Conservation (phyloP, 2,888 invertebrate species). For the Venusia cambrica region DNA sequence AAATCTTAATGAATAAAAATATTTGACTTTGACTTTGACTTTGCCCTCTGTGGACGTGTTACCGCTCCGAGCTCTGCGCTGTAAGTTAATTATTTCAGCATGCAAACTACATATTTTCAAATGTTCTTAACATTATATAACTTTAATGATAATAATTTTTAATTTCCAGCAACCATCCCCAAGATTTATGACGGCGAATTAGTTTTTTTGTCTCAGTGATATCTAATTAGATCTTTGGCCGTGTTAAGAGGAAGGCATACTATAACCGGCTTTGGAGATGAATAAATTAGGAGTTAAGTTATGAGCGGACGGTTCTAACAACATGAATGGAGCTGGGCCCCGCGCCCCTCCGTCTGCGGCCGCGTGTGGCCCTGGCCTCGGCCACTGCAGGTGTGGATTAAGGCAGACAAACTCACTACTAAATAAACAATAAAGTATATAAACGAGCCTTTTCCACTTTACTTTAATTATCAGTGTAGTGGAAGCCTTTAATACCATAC, state of each 20-base stretch:
- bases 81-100: too few species aligned
- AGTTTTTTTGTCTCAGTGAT: constrained; percentile 29
- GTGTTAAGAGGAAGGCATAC: constrained; percentile 55
- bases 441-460: too few species aligned
- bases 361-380: constrained; percentile 73
- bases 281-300: constrained; percentile 80
- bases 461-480: too few species aligned
- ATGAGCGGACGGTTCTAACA: constrained; percentile 78
- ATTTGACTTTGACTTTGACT: too few species aligned
- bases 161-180: constrained; percentile 15
- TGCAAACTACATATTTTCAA: too few species aligned
- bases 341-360: constrained; percentile 40
- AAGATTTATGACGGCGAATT: constrained; percentile 15
- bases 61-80: too few species aligned
- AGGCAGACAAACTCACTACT: constrained; percentile 6
- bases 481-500: too few species aligned
- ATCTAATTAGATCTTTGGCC: constrained; percentile 56
- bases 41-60: too few species aligned
- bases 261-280: constrained; percentile 64
- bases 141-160: constrained; percentile 18
- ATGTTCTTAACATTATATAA: too few species aligned
- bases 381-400: constrained; percentile 58
- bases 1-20: too few species aligned
- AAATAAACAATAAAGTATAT: neutral
- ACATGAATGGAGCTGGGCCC: constrained; percentile 77